Evolutionary conservation across 64 coral and sea anemone genomes (phyloP).

Genomic region (Montipora cactus): DNA sequence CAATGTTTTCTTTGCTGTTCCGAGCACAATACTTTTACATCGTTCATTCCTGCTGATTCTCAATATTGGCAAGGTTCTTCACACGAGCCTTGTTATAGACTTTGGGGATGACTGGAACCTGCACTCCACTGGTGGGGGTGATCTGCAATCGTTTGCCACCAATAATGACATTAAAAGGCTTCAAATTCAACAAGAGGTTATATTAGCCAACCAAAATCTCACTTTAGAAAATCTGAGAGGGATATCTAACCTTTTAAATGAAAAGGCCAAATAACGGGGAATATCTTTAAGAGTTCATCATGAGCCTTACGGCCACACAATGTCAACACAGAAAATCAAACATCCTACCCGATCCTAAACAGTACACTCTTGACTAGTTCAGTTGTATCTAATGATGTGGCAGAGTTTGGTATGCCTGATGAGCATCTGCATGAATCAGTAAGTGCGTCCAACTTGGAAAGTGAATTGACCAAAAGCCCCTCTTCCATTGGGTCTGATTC

Average conservation of each 20-base stretch:
- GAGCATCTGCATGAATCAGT: neutral
- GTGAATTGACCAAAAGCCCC: neutral
- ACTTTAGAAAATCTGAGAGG: neutral
- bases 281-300: neutral
- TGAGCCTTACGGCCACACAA: neutral
- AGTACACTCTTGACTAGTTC: neutral
- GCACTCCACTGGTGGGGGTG: neutral
- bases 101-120: neutral
- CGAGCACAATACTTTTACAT: no score
- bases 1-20: no score
- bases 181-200: neutral
- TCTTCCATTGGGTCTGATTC: neutral
- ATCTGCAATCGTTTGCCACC: neutral
- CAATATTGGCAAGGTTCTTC: no score
- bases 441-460: neutral
- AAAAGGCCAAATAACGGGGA: neutral
- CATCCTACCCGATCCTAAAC: neutral
- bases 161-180: conserved; percentile 1
- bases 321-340: neutral
- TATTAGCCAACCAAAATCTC: neutral
- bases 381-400: neutral
- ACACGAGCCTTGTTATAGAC: neutral
- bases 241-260: neutral
- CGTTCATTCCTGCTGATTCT: no score
- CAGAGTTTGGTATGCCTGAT: neutral